These are phyloP conservation scores for Urocyon cinereoargenteus DNA, from an alignment of 2,797 vertebrate species.

Conservation along the genomic window DNA sequence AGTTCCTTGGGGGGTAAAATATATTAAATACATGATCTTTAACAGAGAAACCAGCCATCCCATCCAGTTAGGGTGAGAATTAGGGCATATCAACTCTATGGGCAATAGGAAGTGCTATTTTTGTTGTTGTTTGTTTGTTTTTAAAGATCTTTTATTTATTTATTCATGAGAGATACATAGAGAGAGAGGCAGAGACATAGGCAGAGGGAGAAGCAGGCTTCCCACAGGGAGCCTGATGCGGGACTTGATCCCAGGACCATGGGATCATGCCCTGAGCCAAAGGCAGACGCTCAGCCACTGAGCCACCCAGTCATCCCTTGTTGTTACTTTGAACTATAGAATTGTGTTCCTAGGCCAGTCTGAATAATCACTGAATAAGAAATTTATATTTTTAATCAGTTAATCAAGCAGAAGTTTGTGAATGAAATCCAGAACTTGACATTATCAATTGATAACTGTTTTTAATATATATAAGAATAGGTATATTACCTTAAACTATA, in stretches of 20 bases:
- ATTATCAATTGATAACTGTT: not conserved
- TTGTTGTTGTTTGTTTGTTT: too few relatives aligned
- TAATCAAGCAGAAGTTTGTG: not conserved
- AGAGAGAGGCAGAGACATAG: too few relatives aligned
- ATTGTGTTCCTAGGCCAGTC: not conserved
- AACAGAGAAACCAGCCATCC: constrained; percentile 36
- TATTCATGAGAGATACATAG: too few relatives aligned
- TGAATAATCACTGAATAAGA: not conserved
- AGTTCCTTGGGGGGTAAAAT: not conserved
- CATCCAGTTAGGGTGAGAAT: constrained; percentile 46
- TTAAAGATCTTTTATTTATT: too few relatives aligned
- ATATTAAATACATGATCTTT: constrained; percentile 55
- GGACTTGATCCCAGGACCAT: too few relatives aligned
- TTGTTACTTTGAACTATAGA: not conserved
- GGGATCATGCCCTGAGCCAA: too few relatives aligned
- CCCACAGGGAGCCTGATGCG: too few relatives aligned
- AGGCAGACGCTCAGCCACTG: too few relatives aligned
- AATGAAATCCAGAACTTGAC: not conserved
- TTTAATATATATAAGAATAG: not conserved
- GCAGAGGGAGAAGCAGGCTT: too few relatives aligned
- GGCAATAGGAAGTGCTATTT: not conserved
- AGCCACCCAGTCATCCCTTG: too few relatives aligned
- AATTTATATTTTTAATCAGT: not conserved
- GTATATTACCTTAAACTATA: not conserved
- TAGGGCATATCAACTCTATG: not conserved